Percentiles rank a stretch among this genome's conserved stretches.
These are phyloP conservation scores for Pituophis catenifer DNA, from an alignment of 2,113 vertebrate species.

Conservation along the genomic window DNA sequence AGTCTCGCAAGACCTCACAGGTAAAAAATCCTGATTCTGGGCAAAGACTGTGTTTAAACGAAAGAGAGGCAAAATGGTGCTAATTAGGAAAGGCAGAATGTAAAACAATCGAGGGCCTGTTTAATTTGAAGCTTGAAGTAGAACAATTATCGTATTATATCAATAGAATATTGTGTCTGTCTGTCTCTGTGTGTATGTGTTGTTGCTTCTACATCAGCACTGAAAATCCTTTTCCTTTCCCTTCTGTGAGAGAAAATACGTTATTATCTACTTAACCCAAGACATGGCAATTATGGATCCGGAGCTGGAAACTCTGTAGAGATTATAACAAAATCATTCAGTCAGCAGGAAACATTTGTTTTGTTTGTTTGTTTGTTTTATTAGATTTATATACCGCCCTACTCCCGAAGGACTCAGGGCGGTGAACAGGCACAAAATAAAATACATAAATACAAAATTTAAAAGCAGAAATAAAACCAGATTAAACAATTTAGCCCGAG, in stretches of 20 bases:
- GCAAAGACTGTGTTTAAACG: conserved; percentile 59
- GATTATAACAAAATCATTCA: conserved; percentile 43
- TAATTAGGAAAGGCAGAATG: conserved; percentile 62
- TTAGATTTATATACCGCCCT: too few species aligned
- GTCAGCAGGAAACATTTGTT: conserved; percentile 46
- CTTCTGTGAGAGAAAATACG: conserved; percentile 24
- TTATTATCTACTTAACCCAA: conserved; percentile 62
- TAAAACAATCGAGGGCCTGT: conserved; percentile 62
- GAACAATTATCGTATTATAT: conserved; percentile 62
- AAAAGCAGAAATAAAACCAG: too few species aligned
- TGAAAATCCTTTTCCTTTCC: background rate
- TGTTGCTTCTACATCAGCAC: background rate
- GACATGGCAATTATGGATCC: conserved; percentile 54
- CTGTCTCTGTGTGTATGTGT: background rate
- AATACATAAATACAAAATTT: too few species aligned
- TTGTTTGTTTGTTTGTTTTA: too few species aligned
- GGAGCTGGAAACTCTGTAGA: conserved; percentile 48
- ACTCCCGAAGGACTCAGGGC: too few species aligned
- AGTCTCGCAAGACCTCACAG: conserved; percentile 56
- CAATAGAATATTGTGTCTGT: conserved; percentile 37
- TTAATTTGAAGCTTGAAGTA: conserved; percentile 64
- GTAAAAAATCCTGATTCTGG: conserved; percentile 43
- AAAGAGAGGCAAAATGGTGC: conserved; percentile 52
- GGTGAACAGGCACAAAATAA: too few species aligned
- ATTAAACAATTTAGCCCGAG: too few species aligned